Conservation (phyloP, 2,797 vertebrate species). For the Chloroceryle inda region DNA sequence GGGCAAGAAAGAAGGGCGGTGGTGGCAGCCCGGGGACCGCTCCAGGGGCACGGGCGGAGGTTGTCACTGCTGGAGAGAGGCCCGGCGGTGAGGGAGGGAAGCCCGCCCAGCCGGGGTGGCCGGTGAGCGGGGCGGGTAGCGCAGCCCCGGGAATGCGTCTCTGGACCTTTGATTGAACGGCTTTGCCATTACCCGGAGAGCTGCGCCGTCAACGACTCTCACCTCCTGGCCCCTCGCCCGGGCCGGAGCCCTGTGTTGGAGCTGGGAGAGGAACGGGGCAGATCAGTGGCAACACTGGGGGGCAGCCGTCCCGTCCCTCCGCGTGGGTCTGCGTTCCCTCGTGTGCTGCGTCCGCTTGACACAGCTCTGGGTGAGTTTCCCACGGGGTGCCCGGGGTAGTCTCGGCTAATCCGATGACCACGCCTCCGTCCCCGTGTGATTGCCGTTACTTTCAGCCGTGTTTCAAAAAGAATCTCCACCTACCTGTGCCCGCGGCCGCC, state of each 20-base stretch:
- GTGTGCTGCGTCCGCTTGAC: background rate
- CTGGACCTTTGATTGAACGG: background rate
- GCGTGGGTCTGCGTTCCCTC: background rate
- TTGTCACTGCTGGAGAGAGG: background rate
- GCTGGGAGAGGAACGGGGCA: background rate
- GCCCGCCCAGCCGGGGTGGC: background rate
- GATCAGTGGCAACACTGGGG: background rate
- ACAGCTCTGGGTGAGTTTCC: background rate
- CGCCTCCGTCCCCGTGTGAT: background rate
- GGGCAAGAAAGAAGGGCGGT: background rate
- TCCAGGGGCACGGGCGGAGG: background rate
- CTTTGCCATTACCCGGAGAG: background rate
- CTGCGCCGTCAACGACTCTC: background rate
- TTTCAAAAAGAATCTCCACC: background rate
- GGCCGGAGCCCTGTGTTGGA: background rate
- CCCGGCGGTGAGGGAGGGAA: background rate
- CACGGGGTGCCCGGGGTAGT: background rate
- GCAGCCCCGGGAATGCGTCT: background rate
- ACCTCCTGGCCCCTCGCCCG: background rate
- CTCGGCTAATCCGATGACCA: background rate
- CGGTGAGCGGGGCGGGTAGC: background rate
- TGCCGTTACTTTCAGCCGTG: background rate
- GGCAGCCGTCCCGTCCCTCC: background rate
- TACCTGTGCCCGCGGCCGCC: background rate
- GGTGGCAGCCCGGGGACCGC: background rate